phyloP scores from a whole-genome alignment of 2,797 vertebrate genomes.

The Esox lucius region DNA sequence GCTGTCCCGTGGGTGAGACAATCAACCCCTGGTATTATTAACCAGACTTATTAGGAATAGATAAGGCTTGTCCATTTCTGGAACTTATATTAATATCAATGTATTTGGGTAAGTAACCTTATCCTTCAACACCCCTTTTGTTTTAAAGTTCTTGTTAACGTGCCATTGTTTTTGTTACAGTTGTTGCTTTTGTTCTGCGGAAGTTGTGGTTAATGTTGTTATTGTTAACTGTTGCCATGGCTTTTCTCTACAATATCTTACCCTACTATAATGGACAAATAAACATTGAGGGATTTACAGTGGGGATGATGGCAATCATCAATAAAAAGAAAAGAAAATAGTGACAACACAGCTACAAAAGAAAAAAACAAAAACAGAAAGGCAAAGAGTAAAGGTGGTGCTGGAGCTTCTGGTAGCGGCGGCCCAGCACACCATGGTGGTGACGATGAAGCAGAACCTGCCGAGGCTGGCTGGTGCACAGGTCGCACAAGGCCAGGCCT shows the following conservation, averaged over 20 bases:
- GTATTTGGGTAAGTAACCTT: not conserved
- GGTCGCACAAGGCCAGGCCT: constrained; percentile 56
- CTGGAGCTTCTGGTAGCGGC: constrained; percentile 31
- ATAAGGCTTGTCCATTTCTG: not conserved
- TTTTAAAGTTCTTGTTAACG: constrained; percentile 13
- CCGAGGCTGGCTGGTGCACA: constrained; percentile 56
- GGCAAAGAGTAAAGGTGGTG: constrained; percentile 40
- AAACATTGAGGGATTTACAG: constrained; percentile 56
- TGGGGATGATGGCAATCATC: constrained; percentile 48
- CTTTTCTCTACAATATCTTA: constrained; percentile 52
- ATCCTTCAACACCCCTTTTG: constrained; percentile 40
- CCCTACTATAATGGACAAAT: constrained; percentile 42
- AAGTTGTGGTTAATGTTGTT: constrained; percentile 36
- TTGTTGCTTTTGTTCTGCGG: constrained; percentile 36
- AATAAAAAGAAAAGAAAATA: constrained; percentile 8
- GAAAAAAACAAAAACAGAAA: constrained; percentile 37
- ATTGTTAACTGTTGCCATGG: constrained; percentile 45
- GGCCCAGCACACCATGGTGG: constrained; percentile 50
- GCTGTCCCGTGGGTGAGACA: too few relatives aligned
- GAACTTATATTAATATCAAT: not conserved
- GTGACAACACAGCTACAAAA: constrained; percentile 41
- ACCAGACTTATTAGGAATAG: not conserved
- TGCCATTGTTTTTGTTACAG: constrained; percentile 6
- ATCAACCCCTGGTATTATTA: too few relatives aligned
- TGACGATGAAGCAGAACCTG: constrained; percentile 46